Percentiles rank a stretch among this genome's conserved stretches.
These are phyloP conservation scores for Rhopilema esculentum DNA, from an alignment of 30 jellyfish, hydroid and myxozoan genomes.

Conservation along the genomic window DNA sequence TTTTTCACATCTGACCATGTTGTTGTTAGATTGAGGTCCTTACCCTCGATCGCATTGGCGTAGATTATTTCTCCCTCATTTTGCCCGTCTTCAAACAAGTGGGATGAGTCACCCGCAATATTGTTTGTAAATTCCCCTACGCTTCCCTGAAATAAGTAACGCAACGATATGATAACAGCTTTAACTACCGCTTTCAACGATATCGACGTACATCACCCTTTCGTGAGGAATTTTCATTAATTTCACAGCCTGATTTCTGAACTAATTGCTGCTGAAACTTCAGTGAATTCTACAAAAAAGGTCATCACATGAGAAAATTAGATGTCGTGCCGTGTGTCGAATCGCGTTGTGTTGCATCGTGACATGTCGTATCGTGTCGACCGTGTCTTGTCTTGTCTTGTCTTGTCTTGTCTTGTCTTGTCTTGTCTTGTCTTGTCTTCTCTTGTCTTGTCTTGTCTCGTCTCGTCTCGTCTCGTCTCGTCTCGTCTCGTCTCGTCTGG, in stretches of 20 bases:
- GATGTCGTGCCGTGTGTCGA: too few relatives aligned
- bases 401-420: background rate
- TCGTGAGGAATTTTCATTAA: background rate
- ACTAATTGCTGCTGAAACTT: too few relatives aligned
- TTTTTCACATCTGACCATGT: slow-evolving; percentile 48
- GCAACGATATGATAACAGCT: background rate
- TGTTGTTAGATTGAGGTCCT: slow-evolving; percentile 20
- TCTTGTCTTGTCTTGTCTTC: background rate
- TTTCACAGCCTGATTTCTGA: too few relatives aligned
- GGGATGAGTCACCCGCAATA: background rate
- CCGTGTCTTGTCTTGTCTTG: background rate
- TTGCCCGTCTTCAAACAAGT: background rate
- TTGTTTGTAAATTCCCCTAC: background rate
- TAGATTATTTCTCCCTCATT: background rate
- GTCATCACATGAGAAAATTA: too few relatives aligned
- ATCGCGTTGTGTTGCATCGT: background rate
- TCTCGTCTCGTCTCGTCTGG: too few relatives aligned
- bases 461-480: too few relatives aligned
- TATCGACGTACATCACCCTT: too few relatives aligned
- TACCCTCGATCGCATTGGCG: background rate
- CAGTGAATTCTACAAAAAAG: too few relatives aligned
- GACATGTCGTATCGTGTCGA: background rate
- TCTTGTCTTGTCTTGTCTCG: background rate
- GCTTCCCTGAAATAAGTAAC: background rate
- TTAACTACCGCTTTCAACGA: background rate